Conservation (phyloP, 2,888 invertebrate species). For the Pemphredon lugubris region DNA sequence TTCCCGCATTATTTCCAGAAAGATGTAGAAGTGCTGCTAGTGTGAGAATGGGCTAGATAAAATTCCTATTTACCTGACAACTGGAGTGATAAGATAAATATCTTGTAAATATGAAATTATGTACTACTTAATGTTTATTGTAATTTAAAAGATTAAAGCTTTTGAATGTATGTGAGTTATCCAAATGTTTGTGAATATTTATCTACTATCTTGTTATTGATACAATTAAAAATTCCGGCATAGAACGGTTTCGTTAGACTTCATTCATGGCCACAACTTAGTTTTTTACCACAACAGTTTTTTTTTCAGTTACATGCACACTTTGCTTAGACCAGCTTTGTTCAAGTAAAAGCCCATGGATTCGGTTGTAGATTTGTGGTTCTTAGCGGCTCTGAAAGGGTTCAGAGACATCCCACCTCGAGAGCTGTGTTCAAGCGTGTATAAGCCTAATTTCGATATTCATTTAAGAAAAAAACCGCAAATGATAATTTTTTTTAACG, state of each 20-base stretch:
- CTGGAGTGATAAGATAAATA: constrained; percentile 68
- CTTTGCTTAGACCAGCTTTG: too few relatives aligned
- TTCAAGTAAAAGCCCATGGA: too few relatives aligned
- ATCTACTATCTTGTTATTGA: constrained; percentile 50
- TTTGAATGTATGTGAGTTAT: constrained; percentile 73
- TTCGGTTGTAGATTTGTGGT: too few relatives aligned
- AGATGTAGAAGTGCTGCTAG: constrained; percentile 48
- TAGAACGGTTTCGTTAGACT: constrained; percentile 7
- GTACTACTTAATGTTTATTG: constrained; percentile 77
- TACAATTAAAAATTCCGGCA: constrained; percentile 31
- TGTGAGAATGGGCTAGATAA: constrained; percentile 55
- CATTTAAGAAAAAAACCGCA: too few relatives aligned
- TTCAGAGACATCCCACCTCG: too few relatives aligned
- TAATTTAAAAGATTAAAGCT: constrained; percentile 78
- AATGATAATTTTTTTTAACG: too few relatives aligned
- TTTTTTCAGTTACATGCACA: neutral
- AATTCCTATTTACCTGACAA: constrained; percentile 68
- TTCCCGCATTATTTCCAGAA: constrained; percentile 39
- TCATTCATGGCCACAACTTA: constrained; percentile 17
- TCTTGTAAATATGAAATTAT: constrained; percentile 75
- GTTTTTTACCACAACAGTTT: neutral
- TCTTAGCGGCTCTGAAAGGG: too few relatives aligned
- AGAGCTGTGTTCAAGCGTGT: too few relatives aligned
- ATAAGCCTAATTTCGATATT: too few relatives aligned
- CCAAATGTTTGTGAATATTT: constrained; percentile 49